These are phyloP conservation scores for Agelaius tricolor DNA, from an alignment of 2,113 vertebrate genomes.

Conservation along the genomic window DNA sequence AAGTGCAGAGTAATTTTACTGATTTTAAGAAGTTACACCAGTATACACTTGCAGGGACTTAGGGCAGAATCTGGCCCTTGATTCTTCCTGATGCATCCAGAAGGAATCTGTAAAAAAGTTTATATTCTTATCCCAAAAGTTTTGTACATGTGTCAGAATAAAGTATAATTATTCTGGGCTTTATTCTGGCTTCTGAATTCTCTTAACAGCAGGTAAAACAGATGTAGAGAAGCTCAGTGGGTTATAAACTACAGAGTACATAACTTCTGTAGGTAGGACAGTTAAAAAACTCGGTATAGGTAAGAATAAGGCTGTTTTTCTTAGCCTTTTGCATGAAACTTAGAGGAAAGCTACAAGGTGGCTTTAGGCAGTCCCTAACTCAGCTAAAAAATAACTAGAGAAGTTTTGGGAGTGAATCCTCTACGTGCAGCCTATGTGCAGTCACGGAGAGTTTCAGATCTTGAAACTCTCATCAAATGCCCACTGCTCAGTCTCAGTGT, in stretches of 20 bases:
- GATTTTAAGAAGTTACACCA: background rate
- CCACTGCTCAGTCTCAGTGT: background rate
- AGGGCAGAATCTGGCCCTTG: background rate
- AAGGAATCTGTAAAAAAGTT: background rate
- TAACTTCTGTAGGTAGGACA: background rate
- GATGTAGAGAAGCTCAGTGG: background rate
- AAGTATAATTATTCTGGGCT: background rate
- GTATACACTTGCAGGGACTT: background rate
- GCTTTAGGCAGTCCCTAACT: background rate
- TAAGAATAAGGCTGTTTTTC: background rate
- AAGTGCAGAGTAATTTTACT: background rate
- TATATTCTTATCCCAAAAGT: background rate
- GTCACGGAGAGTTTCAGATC: background rate
- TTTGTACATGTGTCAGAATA: background rate
- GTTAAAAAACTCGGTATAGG: background rate
- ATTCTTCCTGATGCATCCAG: background rate
- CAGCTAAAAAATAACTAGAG: background rate
- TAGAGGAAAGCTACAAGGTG: background rate
- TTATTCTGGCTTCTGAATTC: background rate
- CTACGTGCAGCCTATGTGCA: background rate
- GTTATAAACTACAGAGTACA: background rate
- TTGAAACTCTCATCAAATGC: background rate
- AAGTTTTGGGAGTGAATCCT: background rate
- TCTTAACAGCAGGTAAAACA: background rate
- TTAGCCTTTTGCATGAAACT: background rate